These are phyloP conservation scores for Drosophila helvetica DNA, from an alignment of 2,888 invertebrate genomes.

Conservation along the genomic window DNA sequence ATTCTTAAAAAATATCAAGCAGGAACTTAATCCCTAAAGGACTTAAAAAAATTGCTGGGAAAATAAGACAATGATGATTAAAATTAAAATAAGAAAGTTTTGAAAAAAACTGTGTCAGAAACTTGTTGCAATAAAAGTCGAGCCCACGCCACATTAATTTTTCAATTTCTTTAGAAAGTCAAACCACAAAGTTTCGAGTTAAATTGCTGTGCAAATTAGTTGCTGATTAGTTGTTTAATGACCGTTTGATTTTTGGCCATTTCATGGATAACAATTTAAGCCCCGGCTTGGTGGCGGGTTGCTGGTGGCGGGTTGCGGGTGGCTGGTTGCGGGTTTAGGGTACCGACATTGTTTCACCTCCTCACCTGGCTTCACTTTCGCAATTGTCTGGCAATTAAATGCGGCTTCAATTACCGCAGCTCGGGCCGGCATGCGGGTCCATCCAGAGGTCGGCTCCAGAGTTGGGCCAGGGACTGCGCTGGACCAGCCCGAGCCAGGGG, in stretches of 20 bases:
- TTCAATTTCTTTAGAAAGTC: conserved; percentile 1
- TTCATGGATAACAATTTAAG: conserved; percentile 18
- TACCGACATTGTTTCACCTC: conserved; percentile 10
- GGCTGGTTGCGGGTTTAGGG: not conserved
- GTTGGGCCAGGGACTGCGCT: conserved; percentile 6
- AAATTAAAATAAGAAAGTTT: too few relatives aligned
- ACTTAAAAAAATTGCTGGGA: not conserved
- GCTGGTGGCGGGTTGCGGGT: not conserved
- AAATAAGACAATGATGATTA: not conserved
- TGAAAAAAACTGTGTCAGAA: not conserved
- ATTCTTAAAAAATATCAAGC: too few relatives aligned
- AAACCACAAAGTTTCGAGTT: conserved; percentile 40
- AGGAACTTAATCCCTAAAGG: too few relatives aligned
- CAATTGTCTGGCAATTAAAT: conserved; percentile 70
- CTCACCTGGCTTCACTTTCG: conserved; percentile 47
- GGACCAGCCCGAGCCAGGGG: conserved; percentile 19
- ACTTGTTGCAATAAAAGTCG: not conserved
- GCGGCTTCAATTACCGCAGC: conserved; percentile 47
- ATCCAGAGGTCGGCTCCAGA: conserved; percentile 44
- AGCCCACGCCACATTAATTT: not conserved
- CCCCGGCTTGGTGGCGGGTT: not conserved
- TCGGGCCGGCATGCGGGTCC: conserved; percentile 49
- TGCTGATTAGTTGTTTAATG: conserved; percentile 62
- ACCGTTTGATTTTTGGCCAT: conserved; percentile 34
- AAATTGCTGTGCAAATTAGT: conserved; percentile 65